Evolutionary conservation across 2,797 vertebrate genomes (phyloP), one percentile per base, ranked within the genome.

Genomic region (Tangara arthus): DNA sequence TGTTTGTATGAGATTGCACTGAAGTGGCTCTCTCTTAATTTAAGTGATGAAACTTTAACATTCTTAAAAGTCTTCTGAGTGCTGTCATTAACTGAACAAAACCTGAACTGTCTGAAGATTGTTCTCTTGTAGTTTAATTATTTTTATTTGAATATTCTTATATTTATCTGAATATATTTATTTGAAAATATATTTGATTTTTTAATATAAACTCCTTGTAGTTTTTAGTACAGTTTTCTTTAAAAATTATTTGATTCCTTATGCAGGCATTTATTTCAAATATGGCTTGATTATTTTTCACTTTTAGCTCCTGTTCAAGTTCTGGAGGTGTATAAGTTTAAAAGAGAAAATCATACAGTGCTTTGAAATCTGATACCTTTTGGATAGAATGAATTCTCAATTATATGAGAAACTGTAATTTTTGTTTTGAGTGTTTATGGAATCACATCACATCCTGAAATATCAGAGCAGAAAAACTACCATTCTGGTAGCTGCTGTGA

Each of bases 1-100:
- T 96, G 95, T 95, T 96, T 96, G 96, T 59, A 53, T 93, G 87
- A 82, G 81, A 92, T 93, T 96, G 57, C 56, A 41, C 72, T 95
- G 91, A 96, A 91, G 64, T 94, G 70, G n/a, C 14, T 82, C 61
- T 93, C 85, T 95, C 60, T 92, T 79, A 61, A 69, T 16, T 70
- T 65, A 93, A 93, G 56, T 93, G 94, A 91, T 83, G 82, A 91
- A 95, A 88, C 32, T 86, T 37, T 72, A 60, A 69, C 59, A 42
- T 90, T 93, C 66, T 92, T 90, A 84, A 89, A 61, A 87, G 80
- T 79, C 41, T 80, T 28, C 8, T 49, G 63, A 93, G 80, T 88
- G 39, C 50, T 93, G 37, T 61, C 71, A 61, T 56, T 69, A 89
- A 37, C 26, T n/a, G 50, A 81, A 66, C 28, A 88, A 81, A 90